Base-by-base conservation (phyloP, 2,113 vertebrate species). In the Petromus typicus region DNA sequence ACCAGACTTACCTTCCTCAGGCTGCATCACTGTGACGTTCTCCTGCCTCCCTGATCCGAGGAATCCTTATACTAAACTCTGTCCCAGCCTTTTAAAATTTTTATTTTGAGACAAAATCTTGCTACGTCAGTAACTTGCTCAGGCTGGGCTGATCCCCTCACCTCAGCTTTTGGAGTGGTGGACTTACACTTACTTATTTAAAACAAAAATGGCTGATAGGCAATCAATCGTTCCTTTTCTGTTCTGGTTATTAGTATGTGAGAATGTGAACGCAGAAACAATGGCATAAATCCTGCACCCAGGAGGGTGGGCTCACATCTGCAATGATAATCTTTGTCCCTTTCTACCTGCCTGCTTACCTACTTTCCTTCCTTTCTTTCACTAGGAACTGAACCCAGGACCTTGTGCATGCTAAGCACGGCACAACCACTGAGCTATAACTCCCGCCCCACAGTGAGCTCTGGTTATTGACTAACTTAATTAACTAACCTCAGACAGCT, bases 391-490 rank as follows among this genome's bases (percentile, higher is more conserved):
- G 13, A 73, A 63, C 56, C 7, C 43, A 73, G 34, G 56, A 30
- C 51, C 27, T 25, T 48, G 22, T 37, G 17, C 14, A 18, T 11
- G 8, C 59, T 32, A 45, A 63, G 81, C 8, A 34, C 59, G 34
- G 6, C 17, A 34, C 13, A 2, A 34, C 25, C 7, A 25, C 54
- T 48, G 20, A 73, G 12, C 17, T 89, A 14, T 7, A 34, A 59
- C 22, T 34, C 56, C 56, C 73, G 14, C 12, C 12, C 20, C 30
- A 16, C 40, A 67, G n/a, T 69, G 61, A 94, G 61, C 67, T 85
- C 71, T 76, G 66, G 51, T 54, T 73, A 73, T 4, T 87, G 80
- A 79, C 88, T 89, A 93, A 89, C 37, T 91, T 23, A 86, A 79
- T 85, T 79, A 89, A 75, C 30, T 71, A 73, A 45, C 17, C 17